These are phyloP conservation scores for Propsilocerus akamusi DNA, from an alignment of 1,140 invertebrate genomes.

Conservation along the genomic window DNA sequence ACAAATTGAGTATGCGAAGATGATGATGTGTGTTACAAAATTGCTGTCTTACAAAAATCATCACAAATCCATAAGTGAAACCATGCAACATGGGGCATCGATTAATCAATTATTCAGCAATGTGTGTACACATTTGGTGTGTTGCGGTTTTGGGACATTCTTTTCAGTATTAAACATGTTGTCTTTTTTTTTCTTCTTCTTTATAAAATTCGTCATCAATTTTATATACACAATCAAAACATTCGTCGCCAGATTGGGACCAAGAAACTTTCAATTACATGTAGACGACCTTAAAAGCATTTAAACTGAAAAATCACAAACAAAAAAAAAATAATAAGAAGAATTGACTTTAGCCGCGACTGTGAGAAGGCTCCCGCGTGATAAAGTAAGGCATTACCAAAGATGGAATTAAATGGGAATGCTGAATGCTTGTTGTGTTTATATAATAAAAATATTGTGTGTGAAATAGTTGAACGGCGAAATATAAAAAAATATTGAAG, in stretches of 20 bases:
- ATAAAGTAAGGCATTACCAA: conserved; percentile 1
- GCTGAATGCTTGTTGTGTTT: neutral
- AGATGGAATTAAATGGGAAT: neutral
- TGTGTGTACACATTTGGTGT: neutral
- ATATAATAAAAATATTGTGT: conserved; percentile 4
- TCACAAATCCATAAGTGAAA: too few relatives aligned
- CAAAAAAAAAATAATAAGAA: neutral
- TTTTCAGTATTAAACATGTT: too few relatives aligned
- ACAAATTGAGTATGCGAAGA: neutral
- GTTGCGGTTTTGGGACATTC: neutral
- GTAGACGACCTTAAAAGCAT: conserved; percentile 2
- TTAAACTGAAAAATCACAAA: neutral
- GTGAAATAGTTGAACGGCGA: too few relatives aligned
- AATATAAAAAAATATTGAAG: too few relatives aligned
- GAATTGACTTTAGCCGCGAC: neutral
- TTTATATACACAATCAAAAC: too few relatives aligned
- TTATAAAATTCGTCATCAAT: neutral
- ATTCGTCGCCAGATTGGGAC: neutral
- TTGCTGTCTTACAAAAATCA: too few relatives aligned
- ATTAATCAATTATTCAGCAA: neutral
- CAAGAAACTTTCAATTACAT: neutral
- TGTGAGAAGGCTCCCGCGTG: conserved; percentile 1
- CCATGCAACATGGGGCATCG: neutral
- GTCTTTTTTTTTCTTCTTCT: neutral
- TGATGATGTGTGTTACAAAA: too few relatives aligned